Conservation (phyloP, 2,113 vertebrate species). For the Rhinichthys klamathensis region DNA sequence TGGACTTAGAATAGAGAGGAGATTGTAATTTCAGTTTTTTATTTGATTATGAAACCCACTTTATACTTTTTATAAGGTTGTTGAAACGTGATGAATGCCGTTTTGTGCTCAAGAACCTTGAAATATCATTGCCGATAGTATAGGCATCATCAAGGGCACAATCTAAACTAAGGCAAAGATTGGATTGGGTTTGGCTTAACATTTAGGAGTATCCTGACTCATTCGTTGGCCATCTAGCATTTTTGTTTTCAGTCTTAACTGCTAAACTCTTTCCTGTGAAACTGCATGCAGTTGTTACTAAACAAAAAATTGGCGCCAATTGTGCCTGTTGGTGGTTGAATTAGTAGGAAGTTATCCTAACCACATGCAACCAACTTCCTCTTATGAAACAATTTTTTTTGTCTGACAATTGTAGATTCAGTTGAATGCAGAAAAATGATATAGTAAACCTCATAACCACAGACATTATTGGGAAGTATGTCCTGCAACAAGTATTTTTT, state of each 20-base stretch:
- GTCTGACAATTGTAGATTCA: neutral
- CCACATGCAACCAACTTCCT: neutral
- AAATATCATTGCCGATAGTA: neutral
- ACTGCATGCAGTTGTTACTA: neutral
- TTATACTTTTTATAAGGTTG: neutral
- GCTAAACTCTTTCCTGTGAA: neutral
- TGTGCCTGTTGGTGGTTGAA: neutral
- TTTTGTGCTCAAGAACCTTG: neutral
- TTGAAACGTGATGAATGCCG: neutral
- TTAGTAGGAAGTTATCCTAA: neutral
- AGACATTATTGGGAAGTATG: neutral
- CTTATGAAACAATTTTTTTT: neutral
- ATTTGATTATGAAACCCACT: too few relatives aligned
- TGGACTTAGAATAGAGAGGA: neutral
- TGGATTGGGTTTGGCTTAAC: neutral
- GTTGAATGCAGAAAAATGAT: neutral
- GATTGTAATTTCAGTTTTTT: neutral
- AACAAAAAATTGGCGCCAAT: neutral
- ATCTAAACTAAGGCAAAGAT: neutral
- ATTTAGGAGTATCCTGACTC: neutral
- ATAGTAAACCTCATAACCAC: neutral
- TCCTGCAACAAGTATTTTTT: neutral
- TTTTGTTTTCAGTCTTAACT: neutral
- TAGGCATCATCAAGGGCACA: neutral
- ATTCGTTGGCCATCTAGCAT: neutral